Evolutionary conservation across 1,140 invertebrate genomes (phyloP).

Genomic region (Temnothorax longispinosus): DNA sequence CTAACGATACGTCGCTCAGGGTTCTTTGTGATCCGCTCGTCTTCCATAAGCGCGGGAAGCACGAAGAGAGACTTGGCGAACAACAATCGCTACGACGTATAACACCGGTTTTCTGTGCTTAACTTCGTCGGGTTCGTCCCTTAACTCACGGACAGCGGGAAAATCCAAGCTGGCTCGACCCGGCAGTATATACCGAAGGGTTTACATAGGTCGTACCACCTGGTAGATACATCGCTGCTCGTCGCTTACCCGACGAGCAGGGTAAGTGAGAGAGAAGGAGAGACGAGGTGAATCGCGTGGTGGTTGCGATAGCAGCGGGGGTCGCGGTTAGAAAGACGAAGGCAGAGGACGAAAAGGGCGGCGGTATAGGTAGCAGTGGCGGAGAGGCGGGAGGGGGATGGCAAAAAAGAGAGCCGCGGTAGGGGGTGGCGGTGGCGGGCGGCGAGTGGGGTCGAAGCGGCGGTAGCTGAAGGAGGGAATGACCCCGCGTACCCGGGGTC

Average conservation of each 20-base stretch:
- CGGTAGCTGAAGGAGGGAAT: constrained; percentile 79
- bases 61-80: constrained; percentile 5
- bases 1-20: constrained; percentile 29
- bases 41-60: background rate
- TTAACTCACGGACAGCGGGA: background rate
- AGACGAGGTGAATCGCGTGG: constrained; percentile 57
- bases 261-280: constrained; percentile 28
- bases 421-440: constrained; percentile 55
- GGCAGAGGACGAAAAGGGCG: constrained; percentile 31
- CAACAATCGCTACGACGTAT: constrained; percentile 16
- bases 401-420: constrained; percentile 50
- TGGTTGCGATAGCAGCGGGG: constrained; percentile 67
- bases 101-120: constrained; percentile 17
- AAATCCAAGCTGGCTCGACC: constrained; percentile 10
- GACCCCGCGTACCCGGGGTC: constrained; percentile 80
- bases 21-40: constrained; percentile 25
- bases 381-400: background rate
- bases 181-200: constrained; percentile 62
- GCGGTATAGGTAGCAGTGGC: constrained; percentile 45
- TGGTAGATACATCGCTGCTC: constrained; percentile 71
- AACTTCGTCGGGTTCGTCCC: constrained; percentile 34
- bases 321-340: constrained; percentile 42
- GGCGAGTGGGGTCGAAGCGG: constrained; percentile 65
- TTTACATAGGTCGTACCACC: constrained; percentile 76
- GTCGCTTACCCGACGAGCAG: constrained; percentile 59